A percentile compares a stretch with the other conserved stretches of the same genome.
phyloP scores from a whole-genome alignment of 2,888 invertebrate genomes.

The Parnassius smintheus region DNA sequence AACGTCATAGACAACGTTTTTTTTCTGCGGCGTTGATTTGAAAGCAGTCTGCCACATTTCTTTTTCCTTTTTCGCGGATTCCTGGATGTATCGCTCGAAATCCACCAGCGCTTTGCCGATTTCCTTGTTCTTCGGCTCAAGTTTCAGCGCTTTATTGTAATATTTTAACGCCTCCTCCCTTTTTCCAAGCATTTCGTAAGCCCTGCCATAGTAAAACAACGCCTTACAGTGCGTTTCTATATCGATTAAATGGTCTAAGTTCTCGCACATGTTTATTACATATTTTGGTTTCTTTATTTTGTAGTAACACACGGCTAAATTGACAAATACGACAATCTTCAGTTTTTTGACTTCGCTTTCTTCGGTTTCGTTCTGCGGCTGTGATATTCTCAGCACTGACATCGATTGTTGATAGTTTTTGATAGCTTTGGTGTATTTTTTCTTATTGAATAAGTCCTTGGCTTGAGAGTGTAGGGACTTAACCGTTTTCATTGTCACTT shows the following conservation, averaged over 20 bases:
- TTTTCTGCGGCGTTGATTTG: slow-evolving; percentile 36
- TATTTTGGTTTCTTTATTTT: slow-evolving; percentile 63
- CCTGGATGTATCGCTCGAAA: slow-evolving; percentile 49
- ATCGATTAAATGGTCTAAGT: slow-evolving; percentile 53
- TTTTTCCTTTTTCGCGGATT: slow-evolving; percentile 46
- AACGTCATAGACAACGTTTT: slow-evolving; percentile 48
- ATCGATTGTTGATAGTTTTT: slow-evolving; percentile 61
- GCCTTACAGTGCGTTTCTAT: slow-evolving; percentile 63
- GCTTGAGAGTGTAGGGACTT: slow-evolving; percentile 54
- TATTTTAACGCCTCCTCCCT: slow-evolving; percentile 53
- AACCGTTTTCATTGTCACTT: slow-evolving; percentile 54
- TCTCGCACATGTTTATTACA: slow-evolving; percentile 59
- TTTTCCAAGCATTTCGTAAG: slow-evolving; percentile 54
- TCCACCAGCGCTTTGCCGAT: slow-evolving; percentile 55
- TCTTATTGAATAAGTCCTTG: slow-evolving; percentile 50
- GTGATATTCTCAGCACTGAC: slow-evolving; percentile 49
- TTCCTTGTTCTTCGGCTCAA: slow-evolving; percentile 69
- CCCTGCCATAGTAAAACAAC: slow-evolving; percentile 61
- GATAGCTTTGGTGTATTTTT: slow-evolving; percentile 51
- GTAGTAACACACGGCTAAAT: slow-evolving; percentile 64
- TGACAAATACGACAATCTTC: slow-evolving; percentile 54
- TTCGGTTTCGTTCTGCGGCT: slow-evolving; percentile 46
- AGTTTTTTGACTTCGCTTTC: slow-evolving; percentile 48
- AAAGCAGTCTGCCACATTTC: slow-evolving; percentile 64
- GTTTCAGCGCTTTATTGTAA: slow-evolving; percentile 63